A percentile compares a stretch with the other conserved stretches of the same genome.
Conservation (phyloP, 2,888 invertebrate species). For the Tetropium fuscum region DNA sequence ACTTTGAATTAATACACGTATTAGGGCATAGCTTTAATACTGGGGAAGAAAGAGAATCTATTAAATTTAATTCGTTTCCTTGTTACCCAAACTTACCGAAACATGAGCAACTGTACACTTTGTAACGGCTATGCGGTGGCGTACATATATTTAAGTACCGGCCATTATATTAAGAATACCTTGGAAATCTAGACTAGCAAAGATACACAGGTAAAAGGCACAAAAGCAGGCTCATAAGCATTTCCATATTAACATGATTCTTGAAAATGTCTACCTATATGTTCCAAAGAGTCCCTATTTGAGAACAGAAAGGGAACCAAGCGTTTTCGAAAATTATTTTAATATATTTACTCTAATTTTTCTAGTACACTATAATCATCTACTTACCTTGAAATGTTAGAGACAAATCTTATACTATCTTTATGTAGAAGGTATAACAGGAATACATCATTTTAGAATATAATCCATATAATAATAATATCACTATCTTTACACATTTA, state of each 20-base stretch:
- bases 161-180: no score
- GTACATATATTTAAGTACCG: no score
- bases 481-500: constrained; percentile 29
- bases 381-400: constrained; percentile 6
- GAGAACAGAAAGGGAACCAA: no score
- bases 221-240: constrained; percentile 32
- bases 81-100: no score
- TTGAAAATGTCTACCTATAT: background rate
- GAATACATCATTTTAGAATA: constrained; percentile 5
- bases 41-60: no score
- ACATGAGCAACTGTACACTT: no score
- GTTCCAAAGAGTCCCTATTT: constrained; percentile 5
- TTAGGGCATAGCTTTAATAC: no score
- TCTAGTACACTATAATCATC: constrained; percentile 2
- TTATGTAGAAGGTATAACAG: constrained; percentile 20
- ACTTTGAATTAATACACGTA: no score
- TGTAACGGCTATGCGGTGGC: no score
- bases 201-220: constrained; percentile 25
- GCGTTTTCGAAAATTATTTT: no score
- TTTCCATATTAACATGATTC: constrained; percentile 8
- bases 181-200: constrained; percentile 2
- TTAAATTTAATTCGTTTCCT: no score
- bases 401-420: constrained; percentile 5
- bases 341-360: constrained; percentile 6
- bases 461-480: constrained; percentile 26